phyloP scores from a whole-genome alignment of 2,888 invertebrate genomes.

The Lepidonotus clava region DNA sequence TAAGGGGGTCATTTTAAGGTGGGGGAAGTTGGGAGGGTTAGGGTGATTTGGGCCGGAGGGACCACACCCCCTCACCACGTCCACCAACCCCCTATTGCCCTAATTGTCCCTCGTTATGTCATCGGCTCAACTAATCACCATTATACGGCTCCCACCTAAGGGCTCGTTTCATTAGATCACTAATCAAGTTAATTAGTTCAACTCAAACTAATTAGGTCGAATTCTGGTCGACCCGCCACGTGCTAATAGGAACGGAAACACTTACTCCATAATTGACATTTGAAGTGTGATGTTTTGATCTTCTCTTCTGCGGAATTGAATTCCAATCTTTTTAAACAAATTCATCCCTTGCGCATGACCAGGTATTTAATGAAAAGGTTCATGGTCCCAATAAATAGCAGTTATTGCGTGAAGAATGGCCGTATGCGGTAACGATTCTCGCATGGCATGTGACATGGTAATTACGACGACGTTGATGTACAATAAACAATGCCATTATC shows the following conservation, averaged over 20 bases:
- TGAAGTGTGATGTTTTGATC: too few relatives aligned
- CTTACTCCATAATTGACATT: neutral
- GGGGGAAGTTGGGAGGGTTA: too few relatives aligned
- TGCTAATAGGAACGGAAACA: conserved; percentile 5
- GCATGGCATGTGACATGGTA: conserved; percentile 5
- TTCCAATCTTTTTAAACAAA: too few relatives aligned
- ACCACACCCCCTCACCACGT: neutral
- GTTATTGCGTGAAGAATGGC: neutral
- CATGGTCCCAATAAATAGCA: too few relatives aligned
- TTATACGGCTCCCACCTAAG: conserved; percentile 14
- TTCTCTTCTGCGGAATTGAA: too few relatives aligned
- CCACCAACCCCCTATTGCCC: neutral
- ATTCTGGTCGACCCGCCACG: neutral
- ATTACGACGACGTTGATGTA: neutral
- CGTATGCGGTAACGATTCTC: neutral
- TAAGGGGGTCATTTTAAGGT: too few relatives aligned
- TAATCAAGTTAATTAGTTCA: conserved; percentile 6
- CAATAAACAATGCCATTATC: conserved; percentile 26
- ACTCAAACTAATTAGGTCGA: conserved; percentile 10
- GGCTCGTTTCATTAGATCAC: conserved; percentile 15
- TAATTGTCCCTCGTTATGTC: conserved; percentile 31
- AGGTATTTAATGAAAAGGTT: too few relatives aligned
- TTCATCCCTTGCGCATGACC: too few relatives aligned
- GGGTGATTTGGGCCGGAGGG: too few relatives aligned
- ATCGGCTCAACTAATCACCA: conserved; percentile 17